Base-by-base conservation (phyloP, 2,797 vertebrate species). In the Tokudaia muenninki region DNA sequence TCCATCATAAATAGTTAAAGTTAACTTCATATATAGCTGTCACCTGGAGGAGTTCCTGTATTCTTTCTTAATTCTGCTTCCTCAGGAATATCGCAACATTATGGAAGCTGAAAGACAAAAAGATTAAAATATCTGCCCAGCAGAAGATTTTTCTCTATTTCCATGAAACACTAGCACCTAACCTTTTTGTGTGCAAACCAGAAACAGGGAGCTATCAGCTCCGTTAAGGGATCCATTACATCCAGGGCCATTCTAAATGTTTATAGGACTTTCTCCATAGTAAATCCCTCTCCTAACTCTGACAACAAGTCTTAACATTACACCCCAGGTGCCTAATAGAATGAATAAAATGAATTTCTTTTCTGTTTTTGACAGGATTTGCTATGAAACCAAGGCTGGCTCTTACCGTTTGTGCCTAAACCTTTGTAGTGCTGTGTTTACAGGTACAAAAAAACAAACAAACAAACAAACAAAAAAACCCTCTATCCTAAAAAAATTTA, bases 51-150 rank as follows among this genome's bases (percentile, higher is more conserved):
- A 86, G 34, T 94, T 88, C 50, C 37, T 94, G 24, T 34, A 77
- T 72, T 61, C 83, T 72, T 94, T 93, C 77, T 95, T 84, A 44
- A 94, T 83, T 94, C 37, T 82, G 34, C 4, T 84, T 86, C 59
- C 37, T 96, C 4, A 4, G 77, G 11, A 92, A 84, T 24, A 94
- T 94, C 84, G 79, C 90, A 87, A 4, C 55, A 50, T 94, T 50
- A 72, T 41, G 37, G 77, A 89, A 90, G 41, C 31, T 80, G 59
- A 78, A 50, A 95, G 19, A 92, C 95, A 3, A 96, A 91, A 93
- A 47, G 22, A 92, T 26, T 92, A 59, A 83, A 65, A 84, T 92
- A 84, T 95, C 44, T 79, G 83, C 22, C 10, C 10, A 90, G 57
- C 4, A 8, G 83, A 92, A 87, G 4, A 83, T 75, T 91, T 63